Evolutionary conservation across 2,888 invertebrate genomes (phyloP).

Genomic region (Selenia dentaria): DNA sequence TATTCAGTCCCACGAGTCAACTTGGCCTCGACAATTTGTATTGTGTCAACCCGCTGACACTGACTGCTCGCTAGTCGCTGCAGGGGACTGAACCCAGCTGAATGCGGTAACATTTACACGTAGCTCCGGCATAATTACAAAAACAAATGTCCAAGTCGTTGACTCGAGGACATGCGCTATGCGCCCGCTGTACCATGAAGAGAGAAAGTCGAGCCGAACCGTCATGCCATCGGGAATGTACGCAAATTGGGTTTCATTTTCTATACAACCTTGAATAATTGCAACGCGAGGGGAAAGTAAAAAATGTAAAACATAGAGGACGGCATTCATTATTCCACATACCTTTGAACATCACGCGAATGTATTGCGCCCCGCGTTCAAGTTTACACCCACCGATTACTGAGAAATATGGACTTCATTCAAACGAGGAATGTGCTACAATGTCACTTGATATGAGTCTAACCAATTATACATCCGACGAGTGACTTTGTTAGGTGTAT

Average conservation of each 20-base stretch:
- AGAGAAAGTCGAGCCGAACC: constrained; percentile 61
- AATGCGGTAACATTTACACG: constrained; percentile 46
- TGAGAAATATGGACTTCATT: constrained; percentile 22
- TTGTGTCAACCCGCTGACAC: constrained; percentile 38
- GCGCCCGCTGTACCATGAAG: constrained; percentile 57
- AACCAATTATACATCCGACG: background rate
- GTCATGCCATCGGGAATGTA: constrained; percentile 53
- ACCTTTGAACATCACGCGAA: constrained; percentile 31
- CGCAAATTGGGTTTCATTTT: constrained; percentile 66
- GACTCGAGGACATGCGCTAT: constrained; percentile 49
- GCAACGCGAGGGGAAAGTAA: constrained; percentile 38
- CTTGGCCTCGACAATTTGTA: constrained; percentile 42
- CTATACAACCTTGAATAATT: constrained; percentile 52
- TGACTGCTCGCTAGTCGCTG: constrained; percentile 12
- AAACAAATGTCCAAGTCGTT: constrained; percentile 55
- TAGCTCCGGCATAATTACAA: constrained; percentile 45
- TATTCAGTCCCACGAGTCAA: constrained; percentile 39
- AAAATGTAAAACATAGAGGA: constrained; percentile 25
- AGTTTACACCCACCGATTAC: constrained; percentile 28
- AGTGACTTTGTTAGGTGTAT: background rate
- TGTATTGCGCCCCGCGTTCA: constrained; percentile 13
- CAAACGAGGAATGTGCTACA: background rate
- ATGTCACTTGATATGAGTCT: background rate
- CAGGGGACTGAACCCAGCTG: constrained; percentile 38
- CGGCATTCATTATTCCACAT: constrained; percentile 29